Evolutionary conservation across 1,140 invertebrate species (phyloP).

Genomic region (Steinernema feltiae): DNA sequence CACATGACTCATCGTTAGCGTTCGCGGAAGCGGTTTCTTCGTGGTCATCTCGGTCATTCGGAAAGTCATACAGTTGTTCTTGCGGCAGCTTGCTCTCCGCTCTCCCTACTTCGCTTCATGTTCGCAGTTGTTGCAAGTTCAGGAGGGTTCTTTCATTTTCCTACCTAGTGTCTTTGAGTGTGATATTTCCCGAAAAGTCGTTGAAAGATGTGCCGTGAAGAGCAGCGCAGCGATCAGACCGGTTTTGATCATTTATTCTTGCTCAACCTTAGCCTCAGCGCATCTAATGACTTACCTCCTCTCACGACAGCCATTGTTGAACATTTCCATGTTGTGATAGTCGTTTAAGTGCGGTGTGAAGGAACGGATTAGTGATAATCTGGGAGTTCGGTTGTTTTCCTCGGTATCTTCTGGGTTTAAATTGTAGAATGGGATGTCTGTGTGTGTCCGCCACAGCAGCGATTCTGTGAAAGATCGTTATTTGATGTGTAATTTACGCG

Average conservation of each 20-base stretch:
- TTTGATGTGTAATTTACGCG: background rate
- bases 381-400: background rate
- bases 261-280: slow-evolving; percentile 4
- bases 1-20: background rate
- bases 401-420: background rate
- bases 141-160: too few species aligned
- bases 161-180: background rate
- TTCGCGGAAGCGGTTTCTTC: background rate
- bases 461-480: background rate
- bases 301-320: background rate
- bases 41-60: background rate
- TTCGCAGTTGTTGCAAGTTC: too few species aligned
- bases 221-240: background rate
- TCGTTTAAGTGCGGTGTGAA: background rate
- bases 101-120: too few species aligned
- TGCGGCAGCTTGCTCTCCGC: too few species aligned
- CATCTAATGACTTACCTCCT: background rate
- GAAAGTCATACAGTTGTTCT: too few species aligned
- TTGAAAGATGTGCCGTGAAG: background rate
- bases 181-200: background rate
- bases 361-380: slow-evolving; percentile 4
- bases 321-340: background rate
- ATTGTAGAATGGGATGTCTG: too few species aligned
- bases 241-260: background rate
- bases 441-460: background rate